Evolutionary conservation across 2,888 invertebrate species (phyloP), one percentile per base, ranked within the genome.

Genomic region (Argyra leucocephala): DNA sequence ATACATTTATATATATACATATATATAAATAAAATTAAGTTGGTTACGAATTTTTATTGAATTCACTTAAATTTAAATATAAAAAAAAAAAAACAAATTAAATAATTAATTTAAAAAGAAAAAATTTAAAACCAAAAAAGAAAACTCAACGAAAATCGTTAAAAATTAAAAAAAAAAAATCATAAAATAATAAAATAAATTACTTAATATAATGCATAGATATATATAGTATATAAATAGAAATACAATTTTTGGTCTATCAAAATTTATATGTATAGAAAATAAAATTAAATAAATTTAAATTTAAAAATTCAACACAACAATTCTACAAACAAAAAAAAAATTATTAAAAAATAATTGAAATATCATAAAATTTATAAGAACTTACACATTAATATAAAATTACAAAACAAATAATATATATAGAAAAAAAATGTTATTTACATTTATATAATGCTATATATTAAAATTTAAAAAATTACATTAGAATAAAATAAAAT

Each of bases 41-140:
- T 48, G 48, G 48, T 48, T 48, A 48, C 48, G 48, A 48, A 48
- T 48, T 48, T 48, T 48, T 48, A 48, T 48, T 48, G 48, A 48
- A 48, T 48, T 48, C 48, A 48, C 3, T 12, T 48, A 48, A 15
- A 48, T 10, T 31, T 31, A 31, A 6, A 31, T 10, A 10, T 31
- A 31, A 31, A 10, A 1, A 31, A 31, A 31, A 31, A 10, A n/a
- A n/a, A n/a, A n/a, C n/a, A 48, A 18, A 48, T 18, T 9, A 48
- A 48, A 48, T 18, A 48, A 18, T 48, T 9, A 48, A n/a, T 15
- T 48, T 12, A 48, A 48, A 48, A 15, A n/a, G 18, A 48, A 48
- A 48, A 37, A 37, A 37, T 37, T 37, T 31, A 31, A 31, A 31
- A 31, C n/a, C n/a, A 31, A 31, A 10, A 31, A 31, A 31, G 4